Conservation (phyloP, 64 coral and sea anemone genomes). For the Montipora foliosa region DNA sequence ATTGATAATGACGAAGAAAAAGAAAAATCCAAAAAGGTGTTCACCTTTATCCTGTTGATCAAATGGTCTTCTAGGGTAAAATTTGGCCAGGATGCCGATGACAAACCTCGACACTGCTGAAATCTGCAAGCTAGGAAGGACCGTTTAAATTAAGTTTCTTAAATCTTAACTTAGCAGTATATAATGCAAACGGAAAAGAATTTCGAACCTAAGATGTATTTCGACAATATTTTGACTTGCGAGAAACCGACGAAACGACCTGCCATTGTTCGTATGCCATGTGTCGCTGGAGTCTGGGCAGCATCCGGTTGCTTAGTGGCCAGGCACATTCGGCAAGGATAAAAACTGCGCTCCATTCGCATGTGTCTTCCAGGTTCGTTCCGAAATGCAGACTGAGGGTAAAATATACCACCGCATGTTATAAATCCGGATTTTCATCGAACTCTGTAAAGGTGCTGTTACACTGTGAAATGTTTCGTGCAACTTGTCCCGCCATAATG, state of each 20-base stretch:
- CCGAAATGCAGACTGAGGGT: too few relatives aligned
- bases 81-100: background rate
- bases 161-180: slow-evolving; percentile 14
- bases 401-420: too few relatives aligned
- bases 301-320: too few relatives aligned
- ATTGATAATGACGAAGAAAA: too few relatives aligned
- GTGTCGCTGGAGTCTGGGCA: too few relatives aligned
- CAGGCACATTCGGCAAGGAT: too few relatives aligned
- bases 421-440: too few relatives aligned
- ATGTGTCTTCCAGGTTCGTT: too few relatives aligned
- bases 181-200: background rate
- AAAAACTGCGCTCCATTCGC: too few relatives aligned
- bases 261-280: background rate
- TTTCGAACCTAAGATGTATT: background rate
- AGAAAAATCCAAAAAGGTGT: background rate
- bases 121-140: background rate
- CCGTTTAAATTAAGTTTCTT: background rate
- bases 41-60: slow-evolving; percentile 23
- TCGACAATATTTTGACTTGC: background rate
- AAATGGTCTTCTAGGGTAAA: slow-evolving; percentile 6
- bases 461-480: too few relatives aligned
- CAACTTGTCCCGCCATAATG: too few relatives aligned
- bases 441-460: too few relatives aligned
- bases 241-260: background rate
- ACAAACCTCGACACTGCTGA: background rate